Base-by-base conservation (phyloP, 2,888 invertebrate species). In the Hyposoter didymator region DNA sequence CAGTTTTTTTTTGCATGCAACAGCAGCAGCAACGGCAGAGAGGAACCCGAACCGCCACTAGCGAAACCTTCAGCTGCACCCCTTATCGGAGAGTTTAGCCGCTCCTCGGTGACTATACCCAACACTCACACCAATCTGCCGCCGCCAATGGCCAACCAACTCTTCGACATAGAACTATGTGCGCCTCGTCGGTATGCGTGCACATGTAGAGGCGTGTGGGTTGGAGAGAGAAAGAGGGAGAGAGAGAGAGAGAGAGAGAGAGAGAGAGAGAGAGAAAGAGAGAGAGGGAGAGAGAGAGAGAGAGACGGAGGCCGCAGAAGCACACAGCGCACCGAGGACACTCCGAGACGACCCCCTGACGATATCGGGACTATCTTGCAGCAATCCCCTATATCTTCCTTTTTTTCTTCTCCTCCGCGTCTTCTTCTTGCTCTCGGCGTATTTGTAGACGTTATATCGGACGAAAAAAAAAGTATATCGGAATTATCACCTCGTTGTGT, bases 1-100 rank as follows among this genome's bases (percentile, higher is more conserved):
- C 70, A 39, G 14, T 19, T n/a, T 22, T 47, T 19, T 45, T 64
- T 81, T 62, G 17, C 64, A 43, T 75, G 79, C 83, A 84, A 49
- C 85, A 79, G 82, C 82, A 81, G 84, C 81, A 73, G 82, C 78
- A 73, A 67, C 76, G 67, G 78, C 59, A 79, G 82, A 72, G 72
- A 82, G 66, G 70, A 69, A 70, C 75, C 59, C 69, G 66, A 73
- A 79, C 78, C 83, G 74, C 70, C 67, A 80, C 83, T 78, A 78
- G 82, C 75, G 75, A 82, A 59, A 59, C 72, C 85, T 85, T 82
- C 79, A 79, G 85, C 85, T 82, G 85, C 85, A 78, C 82, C 78
- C 82, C 85, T 76, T 72, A 52, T 47, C 74, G 82, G 59, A 79
- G 66, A 80, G 80, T 80, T 76, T 85, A 75, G 85, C 85, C 85